Conservation (phyloP, 2,797 vertebrate genomes). For the Oreonectes daqikongensis region DNA sequence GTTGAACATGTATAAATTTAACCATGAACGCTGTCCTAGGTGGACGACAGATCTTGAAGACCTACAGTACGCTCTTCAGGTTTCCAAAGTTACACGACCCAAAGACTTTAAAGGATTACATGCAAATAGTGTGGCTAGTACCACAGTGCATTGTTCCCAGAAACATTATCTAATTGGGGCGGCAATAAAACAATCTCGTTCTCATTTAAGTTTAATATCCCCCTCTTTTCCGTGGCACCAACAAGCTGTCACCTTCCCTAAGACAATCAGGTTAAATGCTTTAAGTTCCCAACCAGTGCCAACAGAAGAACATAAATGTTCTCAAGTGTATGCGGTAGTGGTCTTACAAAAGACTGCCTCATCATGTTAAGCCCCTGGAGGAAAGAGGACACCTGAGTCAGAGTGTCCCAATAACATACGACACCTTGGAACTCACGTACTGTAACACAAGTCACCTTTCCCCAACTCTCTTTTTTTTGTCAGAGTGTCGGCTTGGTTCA, state of each 20-base stretch:
- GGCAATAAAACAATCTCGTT: slow-evolving; percentile 61
- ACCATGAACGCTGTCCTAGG: slow-evolving; percentile 1
- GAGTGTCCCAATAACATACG: slow-evolving; percentile 63
- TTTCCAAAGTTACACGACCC: slow-evolving; percentile 47
- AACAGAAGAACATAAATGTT: slow-evolving; percentile 61
- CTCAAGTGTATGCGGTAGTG: slow-evolving; percentile 37
- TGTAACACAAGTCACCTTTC: slow-evolving; percentile 68
- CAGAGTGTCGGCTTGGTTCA: neutral
- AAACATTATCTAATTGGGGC: slow-evolving; percentile 58
- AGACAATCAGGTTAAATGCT: slow-evolving; percentile 70
- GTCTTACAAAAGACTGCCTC: slow-evolving; percentile 68
- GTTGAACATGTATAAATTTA: neutral
- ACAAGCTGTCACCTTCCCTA: slow-evolving; percentile 36
- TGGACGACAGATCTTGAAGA: slow-evolving; percentile 21
- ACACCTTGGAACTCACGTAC: slow-evolving; percentile 55
- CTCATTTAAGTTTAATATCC: slow-evolving; percentile 68
- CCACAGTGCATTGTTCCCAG: slow-evolving; percentile 32
- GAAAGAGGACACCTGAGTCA: slow-evolving; percentile 68
- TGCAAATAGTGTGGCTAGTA: slow-evolving; percentile 32
- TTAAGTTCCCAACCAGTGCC: slow-evolving; percentile 66
- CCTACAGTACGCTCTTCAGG: slow-evolving; percentile 4
- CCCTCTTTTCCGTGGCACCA: slow-evolving; percentile 55
- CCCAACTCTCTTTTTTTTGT: slow-evolving; percentile 41
- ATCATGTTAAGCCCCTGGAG: slow-evolving; percentile 56
- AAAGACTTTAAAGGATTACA: slow-evolving; percentile 51